Percentiles rank a stretch among this genome's conserved stretches.
Conservation (phyloP, 1,140 invertebrate genomes). For the Chymomyza costata region DNA sequence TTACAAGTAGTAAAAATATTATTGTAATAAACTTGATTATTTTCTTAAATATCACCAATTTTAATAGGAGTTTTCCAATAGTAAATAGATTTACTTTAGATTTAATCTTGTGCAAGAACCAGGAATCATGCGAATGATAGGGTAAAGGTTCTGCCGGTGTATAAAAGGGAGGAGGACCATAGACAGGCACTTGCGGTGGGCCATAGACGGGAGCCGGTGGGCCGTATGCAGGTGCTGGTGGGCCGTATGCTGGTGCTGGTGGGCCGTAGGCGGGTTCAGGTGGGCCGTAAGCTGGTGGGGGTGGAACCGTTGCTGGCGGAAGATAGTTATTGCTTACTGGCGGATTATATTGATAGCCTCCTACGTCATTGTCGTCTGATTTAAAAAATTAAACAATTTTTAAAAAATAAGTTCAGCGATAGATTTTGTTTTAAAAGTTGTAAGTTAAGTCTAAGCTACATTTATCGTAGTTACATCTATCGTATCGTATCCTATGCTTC, state of each 20-base stretch:
- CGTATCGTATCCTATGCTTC: too few relatives aligned
- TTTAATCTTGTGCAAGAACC: constrained; percentile 77
- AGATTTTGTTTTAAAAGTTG: neutral
- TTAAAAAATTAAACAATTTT: neutral
- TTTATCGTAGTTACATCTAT: too few relatives aligned
- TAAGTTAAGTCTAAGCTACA: too few relatives aligned
- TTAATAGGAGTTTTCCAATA: constrained; percentile 81
- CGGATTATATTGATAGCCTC: constrained; percentile 47
- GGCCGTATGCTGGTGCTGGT: constrained; percentile 53
- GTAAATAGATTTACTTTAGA: constrained; percentile 82
- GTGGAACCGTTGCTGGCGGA: too few relatives aligned
- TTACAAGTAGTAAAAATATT: constrained; percentile 82
- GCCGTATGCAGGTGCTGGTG: too few relatives aligned
- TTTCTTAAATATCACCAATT: constrained; percentile 83
- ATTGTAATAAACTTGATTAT: constrained; percentile 84
- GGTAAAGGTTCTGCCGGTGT: constrained; percentile 74
- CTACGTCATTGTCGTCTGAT: constrained; percentile 20
- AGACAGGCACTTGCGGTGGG: constrained; percentile 63
- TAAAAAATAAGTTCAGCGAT: neutral
- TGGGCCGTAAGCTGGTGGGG: constrained; percentile 68
- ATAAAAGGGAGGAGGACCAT: constrained; percentile 75
- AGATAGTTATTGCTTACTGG: constrained; percentile 58
- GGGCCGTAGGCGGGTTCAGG: constrained; percentile 49
- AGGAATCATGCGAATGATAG: constrained; percentile 74
- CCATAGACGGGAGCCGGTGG: too few relatives aligned